phyloP scores from a whole-genome alignment of 2,888 invertebrate species.

The Hirtodrosophila histrioides region DNA sequence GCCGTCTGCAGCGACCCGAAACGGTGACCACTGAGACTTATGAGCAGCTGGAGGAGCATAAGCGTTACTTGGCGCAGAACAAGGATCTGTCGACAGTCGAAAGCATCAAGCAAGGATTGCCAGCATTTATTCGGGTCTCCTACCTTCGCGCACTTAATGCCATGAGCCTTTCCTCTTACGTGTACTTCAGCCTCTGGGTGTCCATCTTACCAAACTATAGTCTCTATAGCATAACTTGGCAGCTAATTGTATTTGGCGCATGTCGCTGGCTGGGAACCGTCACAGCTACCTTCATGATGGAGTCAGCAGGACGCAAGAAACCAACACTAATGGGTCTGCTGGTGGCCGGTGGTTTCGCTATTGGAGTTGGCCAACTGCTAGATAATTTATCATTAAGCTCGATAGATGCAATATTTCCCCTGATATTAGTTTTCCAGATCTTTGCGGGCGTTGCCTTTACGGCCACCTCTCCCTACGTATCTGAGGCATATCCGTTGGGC shows the following conservation, averaged over 20 bases:
- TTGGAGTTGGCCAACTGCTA: constrained; percentile 47
- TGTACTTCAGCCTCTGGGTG: constrained; percentile 10
- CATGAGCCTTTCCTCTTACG: constrained; percentile 54
- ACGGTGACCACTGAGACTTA: constrained; percentile 67
- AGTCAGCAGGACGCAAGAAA: constrained; percentile 69
- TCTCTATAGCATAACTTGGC: not conserved
- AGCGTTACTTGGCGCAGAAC: constrained; percentile 72
- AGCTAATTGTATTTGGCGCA: constrained; percentile 41
- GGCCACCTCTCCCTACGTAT: constrained; percentile 46
- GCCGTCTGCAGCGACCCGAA: constrained; percentile 69
- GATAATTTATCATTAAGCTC: fast-evolving
- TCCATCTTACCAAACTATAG: fast-evolving
- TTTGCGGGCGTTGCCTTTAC: constrained; percentile 68
- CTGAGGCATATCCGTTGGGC: constrained; percentile 77
- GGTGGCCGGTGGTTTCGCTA: constrained; percentile 46
- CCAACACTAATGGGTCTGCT: constrained; percentile 58
- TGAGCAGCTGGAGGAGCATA: constrained; percentile 73
- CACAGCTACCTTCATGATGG: constrained; percentile 47
- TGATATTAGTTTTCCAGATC: constrained; percentile 62
- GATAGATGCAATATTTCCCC: not conserved
- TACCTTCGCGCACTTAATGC: constrained; percentile 67
- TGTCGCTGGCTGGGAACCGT: constrained; percentile 57
- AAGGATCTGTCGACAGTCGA: constrained; percentile 40
- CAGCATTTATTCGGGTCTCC: constrained; percentile 62
- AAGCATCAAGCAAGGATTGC: constrained; percentile 51